phyloP scores from a whole-genome alignment of 2,797 vertebrate species.

The Triplophysa yarkandensis region DNA sequence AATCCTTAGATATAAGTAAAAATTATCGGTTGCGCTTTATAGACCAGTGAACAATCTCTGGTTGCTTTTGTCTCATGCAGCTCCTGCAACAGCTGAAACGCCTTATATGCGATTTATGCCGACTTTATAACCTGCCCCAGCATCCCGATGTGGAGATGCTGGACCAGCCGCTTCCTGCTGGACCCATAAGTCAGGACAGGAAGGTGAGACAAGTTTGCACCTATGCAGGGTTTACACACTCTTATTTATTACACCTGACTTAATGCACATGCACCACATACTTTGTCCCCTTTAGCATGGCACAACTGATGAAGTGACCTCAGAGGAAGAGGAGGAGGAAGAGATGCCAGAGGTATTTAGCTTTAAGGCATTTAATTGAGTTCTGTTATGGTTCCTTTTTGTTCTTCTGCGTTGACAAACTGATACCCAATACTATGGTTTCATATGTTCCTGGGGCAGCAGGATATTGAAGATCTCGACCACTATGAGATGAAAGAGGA shows the following conservation, averaged over 20 bases:
- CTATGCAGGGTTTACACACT: background rate
- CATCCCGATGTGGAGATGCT: slow-evolving; percentile 99
- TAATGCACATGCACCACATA: background rate
- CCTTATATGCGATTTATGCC: slow-evolving; percentile 96
- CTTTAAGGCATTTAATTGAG: background rate
- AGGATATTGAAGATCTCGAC: slow-evolving; percentile 97
- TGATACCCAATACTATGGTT: slow-evolving; percentile 15
- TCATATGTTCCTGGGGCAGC: slow-evolving; percentile 37
- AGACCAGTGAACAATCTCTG: background rate
- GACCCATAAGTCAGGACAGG: slow-evolving; percentile 83
- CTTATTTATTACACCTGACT: background rate
- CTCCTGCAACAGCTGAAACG: slow-evolving; percentile 96
- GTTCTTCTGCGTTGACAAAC: background rate
- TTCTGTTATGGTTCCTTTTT: background rate
- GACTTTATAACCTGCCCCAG: slow-evolving; percentile 95
- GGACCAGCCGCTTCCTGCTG: slow-evolving; percentile 92
- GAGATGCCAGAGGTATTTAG: slow-evolving; percentile 92
- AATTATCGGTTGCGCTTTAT: too few species aligned
- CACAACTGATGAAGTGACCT: slow-evolving; percentile 89
- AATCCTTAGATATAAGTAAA: too few species aligned
- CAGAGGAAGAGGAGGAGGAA: slow-evolving; percentile 94
- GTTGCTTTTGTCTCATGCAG: slow-evolving; percentile 63
- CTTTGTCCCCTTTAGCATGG: slow-evolving; percentile 69
- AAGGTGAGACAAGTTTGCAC: slow-evolving; percentile 63
- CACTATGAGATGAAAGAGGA: slow-evolving; percentile 99